A percentile compares a stretch with the other conserved stretches of the same genome.
Evolutionary conservation across 92 coral and sea anemone genomes (phyloP).

Genomic region (Siderastrea siderea): DNA sequence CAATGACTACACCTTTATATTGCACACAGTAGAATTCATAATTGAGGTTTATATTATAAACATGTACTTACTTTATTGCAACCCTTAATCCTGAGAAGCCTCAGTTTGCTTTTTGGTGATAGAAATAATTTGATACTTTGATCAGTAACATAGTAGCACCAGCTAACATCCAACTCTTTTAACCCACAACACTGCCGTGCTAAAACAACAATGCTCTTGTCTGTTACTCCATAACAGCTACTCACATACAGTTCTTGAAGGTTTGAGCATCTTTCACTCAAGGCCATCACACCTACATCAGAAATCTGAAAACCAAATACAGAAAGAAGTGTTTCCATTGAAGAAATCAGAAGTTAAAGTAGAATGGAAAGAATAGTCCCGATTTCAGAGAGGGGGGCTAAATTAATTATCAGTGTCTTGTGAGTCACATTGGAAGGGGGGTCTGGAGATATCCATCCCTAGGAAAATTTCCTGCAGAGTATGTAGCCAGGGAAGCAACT

Average conservation of each 20-base stretch:
- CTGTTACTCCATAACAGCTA: slow-evolving; percentile 90
- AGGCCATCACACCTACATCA: slow-evolving; percentile 79
- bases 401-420: no score
- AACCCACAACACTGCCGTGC: slow-evolving; percentile 53
- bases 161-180: slow-evolving; percentile 81
- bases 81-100: slow-evolving; percentile 75
- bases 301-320: slow-evolving; percentile 53
- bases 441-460: no score
- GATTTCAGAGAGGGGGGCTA: no score
- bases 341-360: no score
- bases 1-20: no score
- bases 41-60: no score
- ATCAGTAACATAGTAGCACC: slow-evolving; percentile 86
- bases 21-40: no score
- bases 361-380: no score
- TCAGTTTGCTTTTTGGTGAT: slow-evolving; percentile 40
- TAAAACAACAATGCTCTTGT: slow-evolving; percentile 63
- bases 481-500: no score
- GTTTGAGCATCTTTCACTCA: slow-evolving; percentile 61
- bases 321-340: neutral
- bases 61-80: slow-evolving; percentile 52
- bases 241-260: slow-evolving; percentile 84
- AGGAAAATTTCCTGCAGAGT: no score
- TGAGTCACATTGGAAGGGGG: no score
- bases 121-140: slow-evolving; percentile 61